Percentiles rank a stretch among this genome's conserved stretches.
phyloP scores from a whole-genome alignment of 2,888 invertebrate genomes.

The Crematogaster levior region DNA sequence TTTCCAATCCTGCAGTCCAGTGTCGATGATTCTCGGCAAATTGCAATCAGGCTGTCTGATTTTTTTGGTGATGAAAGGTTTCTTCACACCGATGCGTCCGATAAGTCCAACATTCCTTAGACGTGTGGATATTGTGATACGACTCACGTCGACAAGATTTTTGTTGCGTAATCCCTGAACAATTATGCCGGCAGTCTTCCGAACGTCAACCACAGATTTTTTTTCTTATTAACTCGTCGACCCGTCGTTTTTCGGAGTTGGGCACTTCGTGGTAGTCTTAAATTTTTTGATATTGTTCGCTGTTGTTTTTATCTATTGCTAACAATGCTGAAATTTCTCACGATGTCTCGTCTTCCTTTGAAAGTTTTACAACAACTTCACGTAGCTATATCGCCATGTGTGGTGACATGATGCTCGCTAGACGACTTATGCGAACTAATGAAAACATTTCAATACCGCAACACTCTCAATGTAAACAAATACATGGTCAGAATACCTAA shows the following conservation, averaged over 20 bases:
- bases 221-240: too few species aligned
- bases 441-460: neutral
- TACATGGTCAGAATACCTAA: neutral
- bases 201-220: constrained; percentile 25
- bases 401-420: too few species aligned
- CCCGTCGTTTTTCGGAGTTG: too few species aligned
- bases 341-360: too few species aligned
- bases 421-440: too few species aligned
- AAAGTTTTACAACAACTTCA: too few species aligned
- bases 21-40: constrained; percentile 57
- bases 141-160: too few species aligned
- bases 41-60: constrained; percentile 22
- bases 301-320: too few species aligned
- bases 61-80: constrained; percentile 40
- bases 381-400: too few species aligned
- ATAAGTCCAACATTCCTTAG: constrained; percentile 49
- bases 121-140: constrained; percentile 14
- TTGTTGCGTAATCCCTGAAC: constrained; percentile 38
- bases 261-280: too few species aligned
- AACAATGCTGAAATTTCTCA: too few species aligned
- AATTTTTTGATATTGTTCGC: too few species aligned
- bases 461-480: constrained; percentile 3
- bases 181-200: constrained; percentile 30
- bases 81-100: constrained; percentile 47
- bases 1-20: constrained; percentile 53